Percentiles rank a stretch among this genome's conserved stretches.
phyloP scores from a whole-genome alignment of 2,113 vertebrate species.

The Tachysurus fulvidraco region DNA sequence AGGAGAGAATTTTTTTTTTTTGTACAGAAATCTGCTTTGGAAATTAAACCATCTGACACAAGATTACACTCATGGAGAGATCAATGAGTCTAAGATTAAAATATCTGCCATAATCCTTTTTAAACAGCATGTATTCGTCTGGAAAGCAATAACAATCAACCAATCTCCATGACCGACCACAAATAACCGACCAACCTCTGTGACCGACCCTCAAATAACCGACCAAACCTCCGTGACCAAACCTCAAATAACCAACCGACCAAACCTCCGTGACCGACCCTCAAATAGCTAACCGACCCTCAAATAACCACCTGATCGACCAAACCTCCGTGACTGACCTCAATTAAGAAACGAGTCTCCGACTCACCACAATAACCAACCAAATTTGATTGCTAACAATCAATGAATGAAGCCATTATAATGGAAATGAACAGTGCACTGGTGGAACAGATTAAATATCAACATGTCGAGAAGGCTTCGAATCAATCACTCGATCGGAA shows the following conservation, averaged over 20 bases:
- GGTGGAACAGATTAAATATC: background rate
- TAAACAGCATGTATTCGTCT: background rate
- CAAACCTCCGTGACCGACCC: background rate
- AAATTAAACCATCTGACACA: background rate
- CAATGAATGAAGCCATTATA: background rate
- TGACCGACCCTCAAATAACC: background rate
- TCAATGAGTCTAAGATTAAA: background rate
- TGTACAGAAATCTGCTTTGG: background rate
- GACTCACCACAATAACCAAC: background rate
- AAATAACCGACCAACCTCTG: background rate
- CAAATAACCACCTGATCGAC: no score
- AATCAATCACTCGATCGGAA: background rate
- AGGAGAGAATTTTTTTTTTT: background rate
- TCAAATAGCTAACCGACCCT: background rate
- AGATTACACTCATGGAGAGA: background rate
- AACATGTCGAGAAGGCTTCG: background rate
- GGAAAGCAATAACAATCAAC: background rate
- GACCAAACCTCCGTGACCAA: background rate
- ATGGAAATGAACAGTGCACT: background rate
- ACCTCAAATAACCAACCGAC: no score
- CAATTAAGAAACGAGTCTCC: background rate
- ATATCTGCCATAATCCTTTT: background rate
- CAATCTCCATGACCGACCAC: background rate
- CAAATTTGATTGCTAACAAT: background rate
- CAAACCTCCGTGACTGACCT: no score